Base-by-base conservation (phyloP, 2,888 invertebrate genomes). In the Andrena dorsata region DNA sequence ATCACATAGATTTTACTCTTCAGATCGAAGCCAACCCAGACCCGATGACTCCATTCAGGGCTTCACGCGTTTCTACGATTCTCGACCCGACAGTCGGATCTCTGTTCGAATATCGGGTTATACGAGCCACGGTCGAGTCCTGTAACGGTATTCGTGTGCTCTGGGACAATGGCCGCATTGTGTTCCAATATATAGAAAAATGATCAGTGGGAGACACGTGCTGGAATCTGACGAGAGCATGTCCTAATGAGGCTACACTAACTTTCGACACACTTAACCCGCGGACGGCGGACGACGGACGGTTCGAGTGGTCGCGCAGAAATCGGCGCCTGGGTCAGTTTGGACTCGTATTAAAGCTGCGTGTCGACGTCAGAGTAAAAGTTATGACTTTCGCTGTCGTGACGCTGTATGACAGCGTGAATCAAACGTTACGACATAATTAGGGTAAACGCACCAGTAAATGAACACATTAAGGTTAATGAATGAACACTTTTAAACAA, bases 51-150 rank as follows among this genome's bases (percentile, higher is more conserved):
- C 20, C 2, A 69, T 66, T 26, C 76, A 65, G 75, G 72, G 53
- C 80, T 82, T 78, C 66, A 68, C 75, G 76, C 65, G 71, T 84
- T 83, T 86, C 73, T 75, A 80, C 65, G 72, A 77, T 84, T 87
- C 85, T 58, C 60, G n/a, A 32, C 7, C 78, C 56, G 85, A 87
- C 84, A 87, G 81, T 56, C 53, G 35, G 66, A 83, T 84, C 87
- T 80, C 84, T 87, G 76, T 87, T 87, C 84, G 74, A 78, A 86
- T 76, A 82, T 88, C 81, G 35, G 83, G 72, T 81, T 86, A 72
- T 80, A 78, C 64, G 61, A 70, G 41, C 41, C 61, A 26, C 20
- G 49, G 58, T 47, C 68, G 64, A 66, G 58, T 66, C 69, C 60
- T 51, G 35, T 71, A 71, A 78, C 69, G 28, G 72, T 66, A 58